Conservation (phyloP, 2,797 vertebrate genomes). For the Mus caroli region DNA sequence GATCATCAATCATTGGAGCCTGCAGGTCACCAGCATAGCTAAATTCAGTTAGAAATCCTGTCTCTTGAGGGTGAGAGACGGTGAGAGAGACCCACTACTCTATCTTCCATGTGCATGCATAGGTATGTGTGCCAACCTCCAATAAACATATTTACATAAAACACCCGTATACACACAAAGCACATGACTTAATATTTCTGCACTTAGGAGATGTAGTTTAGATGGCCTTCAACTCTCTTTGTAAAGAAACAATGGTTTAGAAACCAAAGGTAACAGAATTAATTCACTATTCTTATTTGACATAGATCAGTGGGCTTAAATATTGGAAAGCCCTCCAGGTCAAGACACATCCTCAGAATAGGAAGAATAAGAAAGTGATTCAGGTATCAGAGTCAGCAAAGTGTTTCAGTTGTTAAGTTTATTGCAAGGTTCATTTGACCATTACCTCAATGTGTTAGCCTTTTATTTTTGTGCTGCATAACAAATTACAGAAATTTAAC, state of each 20-base stretch:
- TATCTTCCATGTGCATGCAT: not conserved
- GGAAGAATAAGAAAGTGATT: not conserved
- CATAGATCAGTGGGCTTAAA: conserved; percentile 15
- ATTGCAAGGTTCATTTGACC: not conserved
- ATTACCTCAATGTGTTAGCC: not conserved
- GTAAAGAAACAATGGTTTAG: conserved; percentile 11
- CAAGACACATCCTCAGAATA: not conserved
- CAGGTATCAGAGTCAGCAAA: not conserved
- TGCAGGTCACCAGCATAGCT: not conserved
- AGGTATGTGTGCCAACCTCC: not conserved
- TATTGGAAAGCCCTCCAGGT: conserved; percentile 38
- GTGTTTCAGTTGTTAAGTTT: not conserved
- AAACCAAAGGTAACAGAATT: not conserved
- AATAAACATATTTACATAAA: not conserved
- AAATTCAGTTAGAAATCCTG: not conserved
- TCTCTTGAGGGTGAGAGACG: not conserved
- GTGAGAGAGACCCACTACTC: not conserved
- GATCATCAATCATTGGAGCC: not conserved
- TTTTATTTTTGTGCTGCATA: not conserved
- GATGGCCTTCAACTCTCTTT: not conserved
- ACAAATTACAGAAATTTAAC: not conserved
- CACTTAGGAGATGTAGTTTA: conserved; percentile 67
- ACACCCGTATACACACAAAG: not conserved
- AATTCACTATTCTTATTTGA: not conserved
- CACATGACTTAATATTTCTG: conserved; percentile 18